Base-by-base conservation (phyloP, 2,888 invertebrate genomes). In the Luperina testacea region DNA sequence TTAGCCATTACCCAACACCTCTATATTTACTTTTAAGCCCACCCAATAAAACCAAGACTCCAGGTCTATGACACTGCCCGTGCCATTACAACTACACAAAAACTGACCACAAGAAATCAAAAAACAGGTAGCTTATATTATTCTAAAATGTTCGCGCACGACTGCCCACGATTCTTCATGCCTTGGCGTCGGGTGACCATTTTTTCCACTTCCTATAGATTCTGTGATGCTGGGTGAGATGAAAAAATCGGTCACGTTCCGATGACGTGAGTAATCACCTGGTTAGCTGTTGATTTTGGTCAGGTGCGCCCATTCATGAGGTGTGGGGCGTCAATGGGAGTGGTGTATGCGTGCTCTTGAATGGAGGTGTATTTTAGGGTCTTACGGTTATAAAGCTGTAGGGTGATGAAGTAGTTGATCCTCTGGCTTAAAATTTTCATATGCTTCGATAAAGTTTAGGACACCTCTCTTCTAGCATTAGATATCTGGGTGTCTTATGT, bases 211-310 rank as follows among this genome's bases (percentile, higher is more conserved):
- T 86, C 84, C 87, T 89, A 88, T 83, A 70, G 48, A n/a, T 38
- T 69, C 69, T 75, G 24, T 77, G 91, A 90, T 86, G 89, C 90
- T 91, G 90, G 78, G 89, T 48, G 77, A 73, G 87, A 69, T 77
- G 24, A 64, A 84, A 84, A 84, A 86, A n/a, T 24, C 64, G 53
- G 86, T 93, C 95, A 94, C 95, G 95, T 94, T 89, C 81, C 72
- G 13, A 75, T 84, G 92, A 92, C 94, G 94, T 93, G 94, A 91
- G 92, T 77, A 80, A 80, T 93, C 94, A 94, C 90, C 94, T 94
- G 75, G 94, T 95, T 95, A 93, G 82, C 45, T 88, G 81, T 89
- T 89, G 87, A 71, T 87, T 89, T 89, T 89, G 77, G 77, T 74
- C 88, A 92, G 83, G 93, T 94, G 80, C 91, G 42, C 48, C 27